Conservation (phyloP, 2,797 vertebrate species). For the Dendrocincla fuliginosa region DNA sequence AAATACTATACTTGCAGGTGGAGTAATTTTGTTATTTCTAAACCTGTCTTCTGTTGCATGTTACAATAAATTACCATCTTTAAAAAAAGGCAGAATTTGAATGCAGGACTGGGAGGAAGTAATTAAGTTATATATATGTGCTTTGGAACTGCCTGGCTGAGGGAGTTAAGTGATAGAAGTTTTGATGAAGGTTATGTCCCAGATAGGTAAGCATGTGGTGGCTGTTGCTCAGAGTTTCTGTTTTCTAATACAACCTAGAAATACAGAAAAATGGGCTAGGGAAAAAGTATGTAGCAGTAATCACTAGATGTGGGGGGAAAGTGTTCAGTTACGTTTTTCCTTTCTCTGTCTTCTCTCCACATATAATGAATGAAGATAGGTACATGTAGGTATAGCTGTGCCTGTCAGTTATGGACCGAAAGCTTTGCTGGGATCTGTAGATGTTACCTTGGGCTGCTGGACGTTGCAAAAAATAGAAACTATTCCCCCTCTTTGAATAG, state of each 20-base stretch:
- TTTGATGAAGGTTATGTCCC: neutral
- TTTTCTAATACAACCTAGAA: neutral
- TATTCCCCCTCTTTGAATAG: neutral
- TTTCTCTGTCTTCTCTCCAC: neutral
- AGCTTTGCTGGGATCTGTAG: neutral
- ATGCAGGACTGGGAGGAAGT: neutral
- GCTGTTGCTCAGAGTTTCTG: neutral
- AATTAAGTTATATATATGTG: neutral
- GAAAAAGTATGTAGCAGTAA: neutral
- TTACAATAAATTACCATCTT: neutral
- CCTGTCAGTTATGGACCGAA: neutral
- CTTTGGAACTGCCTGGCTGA: neutral
- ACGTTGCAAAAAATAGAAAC: neutral
- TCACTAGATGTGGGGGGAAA: neutral
- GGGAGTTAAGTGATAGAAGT: neutral
- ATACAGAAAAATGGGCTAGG: neutral
- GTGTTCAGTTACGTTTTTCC: neutral
- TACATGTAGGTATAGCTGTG: neutral
- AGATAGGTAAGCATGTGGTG: neutral
- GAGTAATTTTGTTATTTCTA: neutral
- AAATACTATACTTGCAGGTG: neutral
- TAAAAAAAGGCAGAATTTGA: neutral
- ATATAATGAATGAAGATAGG: neutral
- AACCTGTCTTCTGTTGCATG: neutral
- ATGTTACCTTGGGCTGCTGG: constrained; percentile 20